These are phyloP conservation scores for Latrodectus hesperus DNA, from an alignment of 2,888 invertebrate genomes.

Conservation along the genomic window DNA sequence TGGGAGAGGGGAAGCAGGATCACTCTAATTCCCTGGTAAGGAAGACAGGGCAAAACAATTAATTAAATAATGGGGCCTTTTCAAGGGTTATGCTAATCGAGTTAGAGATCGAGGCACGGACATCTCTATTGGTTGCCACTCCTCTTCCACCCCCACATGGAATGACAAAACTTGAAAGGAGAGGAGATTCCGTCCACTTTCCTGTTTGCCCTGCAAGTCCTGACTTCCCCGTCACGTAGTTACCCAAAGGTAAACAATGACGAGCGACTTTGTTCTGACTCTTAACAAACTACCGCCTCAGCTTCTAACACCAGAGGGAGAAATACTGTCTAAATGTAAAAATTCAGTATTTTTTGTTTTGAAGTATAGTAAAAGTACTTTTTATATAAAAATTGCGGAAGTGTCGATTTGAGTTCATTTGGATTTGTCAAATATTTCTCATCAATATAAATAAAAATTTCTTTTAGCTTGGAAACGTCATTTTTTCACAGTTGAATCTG, in stretches of 20 bases:
- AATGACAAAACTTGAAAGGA: neutral
- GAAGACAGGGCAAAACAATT: neutral
- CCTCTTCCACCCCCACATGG: neutral
- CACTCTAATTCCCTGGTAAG: neutral
- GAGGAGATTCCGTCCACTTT: neutral
- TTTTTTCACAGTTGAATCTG: too few relatives aligned
- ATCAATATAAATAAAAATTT: too few relatives aligned
- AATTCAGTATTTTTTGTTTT: too few relatives aligned
- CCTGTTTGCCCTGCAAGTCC: constrained; percentile 32
- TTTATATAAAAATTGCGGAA: too few relatives aligned
- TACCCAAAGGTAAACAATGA: constrained; percentile 48
- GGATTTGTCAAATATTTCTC: too few relatives aligned
- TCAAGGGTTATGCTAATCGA: neutral
- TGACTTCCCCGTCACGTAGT: constrained; percentile 49
- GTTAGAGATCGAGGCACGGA: constrained; percentile 1
- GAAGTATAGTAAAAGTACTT: too few relatives aligned
- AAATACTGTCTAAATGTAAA: too few relatives aligned
- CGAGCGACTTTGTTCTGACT: neutral
- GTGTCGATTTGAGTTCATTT: too few relatives aligned
- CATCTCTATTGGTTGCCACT: neutral
- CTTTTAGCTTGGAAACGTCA: too few relatives aligned
- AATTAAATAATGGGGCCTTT: neutral
- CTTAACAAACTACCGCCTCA: neutral
- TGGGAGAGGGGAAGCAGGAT: too few relatives aligned
- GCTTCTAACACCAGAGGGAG: too few relatives aligned